phyloP scores from a whole-genome alignment of 2,113 vertebrate genomes.

The Dicerorhinus sumatrensis region DNA sequence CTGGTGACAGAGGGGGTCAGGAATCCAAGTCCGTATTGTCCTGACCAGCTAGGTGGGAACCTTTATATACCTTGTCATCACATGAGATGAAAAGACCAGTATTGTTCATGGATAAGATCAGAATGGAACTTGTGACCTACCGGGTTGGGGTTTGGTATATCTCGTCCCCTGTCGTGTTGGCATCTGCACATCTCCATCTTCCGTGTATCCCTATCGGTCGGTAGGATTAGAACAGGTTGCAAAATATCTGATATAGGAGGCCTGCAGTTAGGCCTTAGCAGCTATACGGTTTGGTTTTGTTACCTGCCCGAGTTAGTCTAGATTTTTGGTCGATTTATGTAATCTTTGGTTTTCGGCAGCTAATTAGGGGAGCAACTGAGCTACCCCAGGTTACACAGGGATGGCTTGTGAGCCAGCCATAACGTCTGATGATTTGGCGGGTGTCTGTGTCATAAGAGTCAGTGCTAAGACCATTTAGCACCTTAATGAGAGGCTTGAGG shows the following conservation, averaged over 20 bases:
- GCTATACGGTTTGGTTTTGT: background rate
- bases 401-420: background rate
- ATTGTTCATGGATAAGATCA: background rate
- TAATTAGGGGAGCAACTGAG: background rate
- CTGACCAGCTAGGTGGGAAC: background rate
- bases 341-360: background rate
- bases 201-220: background rate
- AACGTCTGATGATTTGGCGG: background rate
- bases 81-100: background rate
- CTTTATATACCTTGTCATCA: background rate
- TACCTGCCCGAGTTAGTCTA: background rate
- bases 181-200: background rate
- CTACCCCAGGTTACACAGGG: background rate
- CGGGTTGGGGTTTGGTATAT: background rate
- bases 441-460: background rate
- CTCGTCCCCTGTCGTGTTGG: background rate
- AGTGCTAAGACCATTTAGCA: background rate
- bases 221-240: background rate
- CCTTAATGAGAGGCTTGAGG: background rate
- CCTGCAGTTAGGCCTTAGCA: background rate
- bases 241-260: background rate
- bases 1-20: background rate
- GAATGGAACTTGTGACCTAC: background rate
- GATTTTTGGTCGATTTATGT: background rate
- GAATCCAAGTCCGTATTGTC: background rate